Evolutionary conservation across 2,888 invertebrate genomes (phyloP).

Genomic region (Lumbricus terrestris): DNA sequence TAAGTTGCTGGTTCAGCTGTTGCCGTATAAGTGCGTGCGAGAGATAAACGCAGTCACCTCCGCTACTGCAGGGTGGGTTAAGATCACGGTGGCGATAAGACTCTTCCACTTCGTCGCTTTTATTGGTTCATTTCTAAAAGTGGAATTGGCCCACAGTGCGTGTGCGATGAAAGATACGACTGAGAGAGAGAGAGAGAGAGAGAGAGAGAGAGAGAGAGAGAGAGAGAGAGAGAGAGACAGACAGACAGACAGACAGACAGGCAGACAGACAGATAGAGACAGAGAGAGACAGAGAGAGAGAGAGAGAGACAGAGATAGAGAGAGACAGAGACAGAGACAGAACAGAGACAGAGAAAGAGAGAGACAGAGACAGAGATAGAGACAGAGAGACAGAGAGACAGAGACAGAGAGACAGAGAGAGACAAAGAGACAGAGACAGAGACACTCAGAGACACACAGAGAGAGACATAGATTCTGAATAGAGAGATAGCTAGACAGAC

Average conservation of each 20-base stretch:
- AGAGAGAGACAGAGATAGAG: not conserved
- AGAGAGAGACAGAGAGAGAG: not conserved
- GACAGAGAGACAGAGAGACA: too few relatives aligned
- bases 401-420: too few relatives aligned
- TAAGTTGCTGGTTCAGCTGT: not conserved
- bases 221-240: not conserved
- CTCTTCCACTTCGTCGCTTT: not conserved
- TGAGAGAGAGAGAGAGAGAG: not conserved
- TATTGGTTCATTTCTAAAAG: not conserved
- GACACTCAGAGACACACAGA: too few relatives aligned
- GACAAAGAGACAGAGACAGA: too few relatives aligned
- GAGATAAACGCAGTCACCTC: not conserved
- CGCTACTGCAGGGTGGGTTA: not conserved
- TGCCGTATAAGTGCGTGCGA: not conserved
- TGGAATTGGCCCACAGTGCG: too few relatives aligned
- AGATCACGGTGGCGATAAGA: not conserved
- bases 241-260: not conserved
- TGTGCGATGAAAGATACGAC: not conserved
- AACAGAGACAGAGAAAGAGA: not conserved
- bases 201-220: not conserved
- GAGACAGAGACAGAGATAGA: not conserved
- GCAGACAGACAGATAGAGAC: not conserved
- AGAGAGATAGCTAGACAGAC: too few relatives aligned
- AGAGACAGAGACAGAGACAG: not conserved
- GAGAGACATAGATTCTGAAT: too few relatives aligned